Evolutionary conservation across 1,140 invertebrate species (phyloP), one percentile per base, ranked within the genome.

Genomic region (Drosophila lacteicornis): DNA sequence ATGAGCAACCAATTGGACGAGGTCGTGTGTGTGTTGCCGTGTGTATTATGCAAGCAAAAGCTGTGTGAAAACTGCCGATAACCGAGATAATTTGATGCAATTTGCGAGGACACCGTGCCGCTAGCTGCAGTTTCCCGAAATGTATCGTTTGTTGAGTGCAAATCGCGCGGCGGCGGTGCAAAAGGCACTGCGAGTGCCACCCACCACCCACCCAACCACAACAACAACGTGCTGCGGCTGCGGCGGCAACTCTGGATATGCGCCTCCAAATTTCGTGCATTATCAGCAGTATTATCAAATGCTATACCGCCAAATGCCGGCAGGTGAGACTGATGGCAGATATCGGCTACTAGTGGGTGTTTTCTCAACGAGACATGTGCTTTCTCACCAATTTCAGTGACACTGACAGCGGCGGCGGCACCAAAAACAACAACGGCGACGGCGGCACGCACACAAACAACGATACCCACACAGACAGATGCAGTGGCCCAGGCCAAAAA

Each of bases 211-310:
- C 19, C 5, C 46, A 50, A 40, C 63, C 61, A 69, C 70, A 25
- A 25, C 22, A 69, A 73, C 70, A 67, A 82, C 62, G 57, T 75
- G 80, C 75, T 82, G 73, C 57, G 63, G 65, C 38, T 70, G 76
- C 42, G 68, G 59, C 49, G 62, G 36, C 38, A 40, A 40, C 53
- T 56, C 36, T 56, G 36, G 49, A 40, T 53, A 62, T 76, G 68
- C 61, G 57, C 33, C 77, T 71, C 75, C 74, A 27, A 80, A 86
- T 73, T 79, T 83, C 46, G 67, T 75, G 7, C 77, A 79, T 49
- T 91, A 80, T 91, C 87, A 90, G 74, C 77, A 88, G 81, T 91
- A 91, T 82, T 91, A 91, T 82, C 87, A 91, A 56, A 75, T 91
- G 82, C 63, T 91, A 1, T 86, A 82, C 69, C 80, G 83, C 51